Percentiles rank a stretch among this genome's conserved stretches.
These are phyloP conservation scores for Crax fasciolata DNA, from an alignment of 2,797 vertebrate genomes.

Conservation along the genomic window DNA sequence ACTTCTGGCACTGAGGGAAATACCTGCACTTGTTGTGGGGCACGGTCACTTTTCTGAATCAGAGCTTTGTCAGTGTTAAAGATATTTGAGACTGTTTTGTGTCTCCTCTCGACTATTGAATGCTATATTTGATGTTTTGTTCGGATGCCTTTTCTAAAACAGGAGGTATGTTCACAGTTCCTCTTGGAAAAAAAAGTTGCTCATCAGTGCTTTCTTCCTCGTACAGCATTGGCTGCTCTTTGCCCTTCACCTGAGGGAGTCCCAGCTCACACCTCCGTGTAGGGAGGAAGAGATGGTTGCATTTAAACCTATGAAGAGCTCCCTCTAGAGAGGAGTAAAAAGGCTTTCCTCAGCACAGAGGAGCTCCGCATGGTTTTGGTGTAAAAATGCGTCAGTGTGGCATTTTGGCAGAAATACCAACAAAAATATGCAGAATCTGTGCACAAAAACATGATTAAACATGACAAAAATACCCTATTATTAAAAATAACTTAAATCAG, in stretches of 20 bases:
- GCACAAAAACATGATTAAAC: background rate
- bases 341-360: background rate
- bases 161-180: fast-evolving
- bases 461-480: background rate
- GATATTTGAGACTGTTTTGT: background rate
- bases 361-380: fast-evolving
- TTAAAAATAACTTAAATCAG: background rate
- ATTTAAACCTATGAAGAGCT: background rate
- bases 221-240: fast-evolving
- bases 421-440: background rate
- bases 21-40: fast-evolving
- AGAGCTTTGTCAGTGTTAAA: background rate
- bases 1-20: background rate
- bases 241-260: fast-evolving
- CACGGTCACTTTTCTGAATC: background rate
- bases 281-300: background rate
- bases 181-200: background rate
- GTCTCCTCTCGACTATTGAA: background rate
- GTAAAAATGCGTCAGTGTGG: background rate
- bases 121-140: background rate
- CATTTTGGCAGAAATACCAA: background rate
- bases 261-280: background rate
- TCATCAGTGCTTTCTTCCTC: background rate
- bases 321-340: background rate
- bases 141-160: background rate